phyloP scores from a whole-genome alignment of 2,113 vertebrate genomes.

The Lontra canadensis region DNA sequence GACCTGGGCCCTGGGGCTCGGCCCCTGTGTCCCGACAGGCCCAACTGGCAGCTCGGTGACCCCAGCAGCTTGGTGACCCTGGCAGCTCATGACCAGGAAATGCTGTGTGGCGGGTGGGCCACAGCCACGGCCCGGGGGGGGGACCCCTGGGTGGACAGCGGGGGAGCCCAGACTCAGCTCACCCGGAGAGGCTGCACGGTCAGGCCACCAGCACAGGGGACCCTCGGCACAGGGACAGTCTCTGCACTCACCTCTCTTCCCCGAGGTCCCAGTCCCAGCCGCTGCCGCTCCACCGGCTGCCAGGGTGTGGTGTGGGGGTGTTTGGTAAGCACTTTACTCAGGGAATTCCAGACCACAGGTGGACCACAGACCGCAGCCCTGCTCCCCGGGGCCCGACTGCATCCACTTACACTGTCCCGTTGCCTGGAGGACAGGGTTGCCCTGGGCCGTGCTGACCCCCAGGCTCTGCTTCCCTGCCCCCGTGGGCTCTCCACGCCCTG shows the following conservation, averaged over 20 bases:
- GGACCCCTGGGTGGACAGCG: rapidly evolving
- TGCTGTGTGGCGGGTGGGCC: rapidly evolving
- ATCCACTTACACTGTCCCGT: rapidly evolving
- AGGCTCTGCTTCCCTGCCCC: too few relatives aligned
- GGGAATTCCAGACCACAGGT: background rate
- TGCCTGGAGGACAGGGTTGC: background rate
- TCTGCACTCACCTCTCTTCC: background rate
- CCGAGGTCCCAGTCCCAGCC: background rate
- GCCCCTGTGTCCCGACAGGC: background rate
- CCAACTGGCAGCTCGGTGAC: background rate
- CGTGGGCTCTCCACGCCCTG: rapidly evolving
- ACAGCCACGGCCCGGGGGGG: too few relatives aligned
- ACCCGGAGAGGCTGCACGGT: rapidly evolving
- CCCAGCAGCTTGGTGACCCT: rapidly evolving
- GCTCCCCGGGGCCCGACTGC: too few relatives aligned
- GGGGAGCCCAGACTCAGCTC: too few relatives aligned
- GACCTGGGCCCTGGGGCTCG: rapidly evolving
- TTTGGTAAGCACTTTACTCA: background rate
- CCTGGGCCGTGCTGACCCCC: background rate
- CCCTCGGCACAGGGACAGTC: background rate
- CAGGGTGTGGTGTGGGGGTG: rapidly evolving
- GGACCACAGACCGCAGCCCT: too few relatives aligned
- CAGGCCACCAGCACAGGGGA: rapidly evolving
- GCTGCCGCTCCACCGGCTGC: rapidly evolving
- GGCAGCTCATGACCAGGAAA: background rate